Conservation (phyloP, 2,888 invertebrate species). For the Crioceris asparagi region DNA sequence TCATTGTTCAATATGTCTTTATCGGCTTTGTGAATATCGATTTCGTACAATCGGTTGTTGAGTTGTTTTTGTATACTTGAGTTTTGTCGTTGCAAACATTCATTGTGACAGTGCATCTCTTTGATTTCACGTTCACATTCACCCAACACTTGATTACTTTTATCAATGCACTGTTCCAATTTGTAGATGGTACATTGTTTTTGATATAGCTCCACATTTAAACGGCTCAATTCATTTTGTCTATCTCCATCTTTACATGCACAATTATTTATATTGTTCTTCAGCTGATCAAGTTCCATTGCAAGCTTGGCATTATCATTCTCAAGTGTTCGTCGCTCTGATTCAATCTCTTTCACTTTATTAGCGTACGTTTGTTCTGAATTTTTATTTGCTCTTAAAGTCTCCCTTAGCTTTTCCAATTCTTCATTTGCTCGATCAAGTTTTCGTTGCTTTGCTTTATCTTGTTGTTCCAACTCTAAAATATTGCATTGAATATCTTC, state of each 20-base stretch:
- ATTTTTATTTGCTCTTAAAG: no score
- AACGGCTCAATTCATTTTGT: neutral
- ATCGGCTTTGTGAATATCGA: conserved; percentile 5
- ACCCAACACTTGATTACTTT: conserved; percentile 13
- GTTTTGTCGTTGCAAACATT: neutral
- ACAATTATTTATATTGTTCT: neutral
- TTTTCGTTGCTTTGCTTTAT: no score
- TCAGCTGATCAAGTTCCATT: neutral
- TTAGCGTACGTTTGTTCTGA: no score
- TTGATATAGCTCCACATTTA: conserved; percentile 7
- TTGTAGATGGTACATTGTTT: conserved; percentile 11
- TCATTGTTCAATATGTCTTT: conserved; percentile 7
- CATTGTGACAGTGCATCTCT: conserved; percentile 3
- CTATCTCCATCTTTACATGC: neutral
- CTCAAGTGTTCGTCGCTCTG: neutral
- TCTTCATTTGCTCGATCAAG: no score
- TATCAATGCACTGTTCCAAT: conserved; percentile 15
- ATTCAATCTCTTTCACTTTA: no score
- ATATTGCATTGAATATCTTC: no score
- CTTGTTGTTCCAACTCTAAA: no score
- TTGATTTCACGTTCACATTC: conserved; percentile 15
- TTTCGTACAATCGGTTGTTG: conserved; percentile 4
- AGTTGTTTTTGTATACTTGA: neutral
- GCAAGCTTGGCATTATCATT: neutral
- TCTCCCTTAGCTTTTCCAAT: no score